Conservation (phyloP, 1,140 invertebrate species). For the Archegozetes longisetosus region DNA sequence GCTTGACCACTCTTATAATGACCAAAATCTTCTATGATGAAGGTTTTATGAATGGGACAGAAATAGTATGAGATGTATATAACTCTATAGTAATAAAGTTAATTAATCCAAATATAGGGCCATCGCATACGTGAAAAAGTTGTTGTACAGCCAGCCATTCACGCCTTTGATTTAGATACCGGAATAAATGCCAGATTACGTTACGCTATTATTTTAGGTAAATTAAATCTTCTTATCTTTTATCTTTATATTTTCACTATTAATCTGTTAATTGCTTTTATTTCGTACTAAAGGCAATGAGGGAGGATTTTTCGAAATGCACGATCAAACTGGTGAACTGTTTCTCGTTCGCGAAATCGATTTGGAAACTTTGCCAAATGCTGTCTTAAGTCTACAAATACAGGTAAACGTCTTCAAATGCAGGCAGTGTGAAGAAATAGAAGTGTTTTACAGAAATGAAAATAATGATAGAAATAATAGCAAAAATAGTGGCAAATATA, state of each 20-base stretch:
- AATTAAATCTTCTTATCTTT: not conserved
- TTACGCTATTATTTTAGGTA: conserved; percentile 26
- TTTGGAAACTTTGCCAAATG: conserved; percentile 48
- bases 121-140: conserved; percentile 46
- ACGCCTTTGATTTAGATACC: conserved; percentile 37
- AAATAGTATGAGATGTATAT: too few relatives aligned
- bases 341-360: conserved; percentile 61
- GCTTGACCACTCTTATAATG: too few relatives aligned
- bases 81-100: too few relatives aligned
- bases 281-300: conserved; percentile 29
- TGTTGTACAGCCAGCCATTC: conserved; percentile 47
- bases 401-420: conserved; percentile 37
- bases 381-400: conserved; percentile 56
- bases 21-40: too few relatives aligned
- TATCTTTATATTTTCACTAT: not conserved
- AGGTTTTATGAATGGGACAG: too few relatives aligned
- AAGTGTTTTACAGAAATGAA: too few relatives aligned
- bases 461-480: too few relatives aligned
- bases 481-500: too few relatives aligned
- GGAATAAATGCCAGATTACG: conserved; percentile 26
- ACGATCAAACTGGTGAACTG: conserved; percentile 51
- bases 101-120: too few relatives aligned
- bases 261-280: not conserved
- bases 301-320: conserved; percentile 57
- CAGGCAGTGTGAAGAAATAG: too few relatives aligned